Evolutionary conservation across 1,140 invertebrate genomes (phyloP).

Genomic region (Orchesella cincta): DNA sequence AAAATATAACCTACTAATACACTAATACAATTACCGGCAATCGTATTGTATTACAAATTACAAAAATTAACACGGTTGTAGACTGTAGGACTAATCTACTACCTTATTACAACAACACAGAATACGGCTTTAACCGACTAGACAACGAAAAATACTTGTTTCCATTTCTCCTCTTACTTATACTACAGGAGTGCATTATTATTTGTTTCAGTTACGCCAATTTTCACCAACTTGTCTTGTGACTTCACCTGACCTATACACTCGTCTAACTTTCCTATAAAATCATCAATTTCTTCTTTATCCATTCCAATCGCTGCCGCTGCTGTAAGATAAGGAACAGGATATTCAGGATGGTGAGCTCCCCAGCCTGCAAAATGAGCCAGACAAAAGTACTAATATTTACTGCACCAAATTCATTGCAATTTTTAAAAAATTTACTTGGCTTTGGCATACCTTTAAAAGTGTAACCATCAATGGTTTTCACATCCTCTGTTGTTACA

Average conservation of each 20-base stretch:
- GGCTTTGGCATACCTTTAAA: slow-evolving; percentile 60
- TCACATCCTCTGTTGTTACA: slow-evolving; percentile 61
- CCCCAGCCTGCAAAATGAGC: slow-evolving; percentile 67
- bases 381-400: slow-evolving; percentile 5
- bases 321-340: slow-evolving; percentile 69
- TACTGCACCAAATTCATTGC: not conserved
- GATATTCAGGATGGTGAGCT: slow-evolving; percentile 66
- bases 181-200: not conserved
- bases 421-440: slow-evolving; percentile 29
- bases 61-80: no score
- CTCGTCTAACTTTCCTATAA: slow-evolving; percentile 68
- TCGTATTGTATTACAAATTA: no score
- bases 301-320: slow-evolving; percentile 73
- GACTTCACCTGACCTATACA: slow-evolving; percentile 60
- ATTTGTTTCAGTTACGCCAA: not conserved
- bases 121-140: no score
- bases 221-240: not conserved
- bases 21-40: no score
- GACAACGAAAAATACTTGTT: no score
- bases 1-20: no score
- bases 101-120: no score
- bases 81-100: no score
- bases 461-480: slow-evolving; percentile 62
- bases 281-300: slow-evolving; percentile 66
- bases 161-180: no score